A percentile compares a stretch with the other conserved stretches of the same genome.
phyloP scores from a whole-genome alignment of 2,797 vertebrate species.

The Gephyroberyx darwinii region DNA sequence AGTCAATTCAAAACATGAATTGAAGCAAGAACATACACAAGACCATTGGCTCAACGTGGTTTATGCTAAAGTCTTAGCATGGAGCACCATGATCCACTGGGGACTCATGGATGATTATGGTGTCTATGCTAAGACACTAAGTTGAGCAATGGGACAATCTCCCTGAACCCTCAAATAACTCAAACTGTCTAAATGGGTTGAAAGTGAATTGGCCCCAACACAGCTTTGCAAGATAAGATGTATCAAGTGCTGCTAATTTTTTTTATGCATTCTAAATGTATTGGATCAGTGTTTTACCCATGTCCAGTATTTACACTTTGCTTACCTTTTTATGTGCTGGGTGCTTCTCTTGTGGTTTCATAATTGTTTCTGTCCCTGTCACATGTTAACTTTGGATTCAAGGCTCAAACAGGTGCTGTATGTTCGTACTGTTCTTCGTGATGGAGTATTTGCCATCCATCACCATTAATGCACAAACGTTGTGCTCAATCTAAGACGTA shows the following conservation, averaged over 20 bases:
- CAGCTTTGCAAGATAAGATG: not conserved
- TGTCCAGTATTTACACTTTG: constrained; percentile 5
- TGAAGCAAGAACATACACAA: no score
- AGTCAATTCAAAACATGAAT: no score
- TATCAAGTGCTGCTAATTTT: no score
- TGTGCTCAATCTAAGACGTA: not conserved
- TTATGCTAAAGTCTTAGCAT: no score
- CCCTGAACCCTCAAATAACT: no score
- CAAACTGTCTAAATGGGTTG: not conserved
- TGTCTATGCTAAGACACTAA: no score
- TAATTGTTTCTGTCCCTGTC: not conserved
- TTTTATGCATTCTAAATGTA: constrained; percentile 9
- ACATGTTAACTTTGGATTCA: no score
- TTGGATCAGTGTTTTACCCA: constrained; percentile 29
- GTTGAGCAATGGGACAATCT: not conserved
- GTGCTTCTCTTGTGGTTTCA: constrained; percentile 1
- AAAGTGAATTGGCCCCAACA: not conserved
- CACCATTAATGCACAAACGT: constrained; percentile 19
- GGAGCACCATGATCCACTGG: no score
- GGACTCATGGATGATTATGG: no score
- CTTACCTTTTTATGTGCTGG: no score
- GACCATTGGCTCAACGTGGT: no score
- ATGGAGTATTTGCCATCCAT: constrained; percentile 12
- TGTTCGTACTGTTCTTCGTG: constrained; percentile 4
- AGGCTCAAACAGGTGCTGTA: no score